These are phyloP conservation scores for Empidonax alnorum DNA, from an alignment of 2,113 vertebrate genomes.

Conservation along the genomic window DNA sequence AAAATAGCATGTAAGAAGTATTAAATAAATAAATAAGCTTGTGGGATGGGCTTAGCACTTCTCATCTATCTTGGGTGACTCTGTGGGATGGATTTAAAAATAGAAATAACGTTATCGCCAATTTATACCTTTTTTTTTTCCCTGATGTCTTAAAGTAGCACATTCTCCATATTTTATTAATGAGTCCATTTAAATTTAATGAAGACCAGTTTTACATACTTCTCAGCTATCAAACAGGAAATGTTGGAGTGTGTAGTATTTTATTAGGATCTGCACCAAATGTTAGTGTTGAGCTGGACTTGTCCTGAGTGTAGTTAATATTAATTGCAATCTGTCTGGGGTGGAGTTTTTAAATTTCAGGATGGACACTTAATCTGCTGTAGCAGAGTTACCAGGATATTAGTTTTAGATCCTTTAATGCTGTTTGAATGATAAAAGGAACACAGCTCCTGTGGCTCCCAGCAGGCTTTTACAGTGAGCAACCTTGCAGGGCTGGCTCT, in stretches of 20 bases:
- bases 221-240: not conserved
- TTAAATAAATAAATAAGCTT: constrained; percentile 68
- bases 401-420: not conserved
- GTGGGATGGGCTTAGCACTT: constrained; percentile 62
- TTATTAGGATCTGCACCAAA: not conserved
- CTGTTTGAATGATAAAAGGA: not conserved
- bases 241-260: not conserved
- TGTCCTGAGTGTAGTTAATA: not conserved
- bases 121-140: not conserved
- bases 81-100: constrained; percentile 64
- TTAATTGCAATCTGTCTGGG: not conserved
- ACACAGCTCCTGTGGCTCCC: not conserved
- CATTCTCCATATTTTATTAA: constrained; percentile 57
- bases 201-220: not conserved
- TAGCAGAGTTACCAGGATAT: not conserved
- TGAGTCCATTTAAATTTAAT: constrained; percentile 25
- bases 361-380: not conserved
- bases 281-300: not conserved
- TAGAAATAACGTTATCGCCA: constrained; percentile 51
- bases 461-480: not conserved
- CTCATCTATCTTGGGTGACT: constrained; percentile 63
- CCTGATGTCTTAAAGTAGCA: constrained; percentile 47
- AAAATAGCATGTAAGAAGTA: constrained; percentile 37
- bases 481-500: not conserved
- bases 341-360: not conserved